Conservation (phyloP, 2,113 vertebrate species). For the Stigmatopora argus region DNA sequence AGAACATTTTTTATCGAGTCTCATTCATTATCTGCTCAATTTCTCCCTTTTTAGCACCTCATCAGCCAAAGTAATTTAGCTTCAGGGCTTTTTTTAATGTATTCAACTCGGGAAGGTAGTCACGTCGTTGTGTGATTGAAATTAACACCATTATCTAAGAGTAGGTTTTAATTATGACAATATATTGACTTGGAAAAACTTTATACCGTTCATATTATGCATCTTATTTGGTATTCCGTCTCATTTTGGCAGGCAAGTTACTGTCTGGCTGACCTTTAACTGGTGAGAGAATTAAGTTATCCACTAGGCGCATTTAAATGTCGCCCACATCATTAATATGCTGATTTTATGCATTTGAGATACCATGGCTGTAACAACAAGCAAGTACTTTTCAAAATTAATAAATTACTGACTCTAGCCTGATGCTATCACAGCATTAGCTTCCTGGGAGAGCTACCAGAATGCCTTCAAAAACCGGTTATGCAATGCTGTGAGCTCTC, state of each 20-base stretch:
- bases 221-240: constrained; percentile 38
- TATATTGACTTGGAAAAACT: background rate
- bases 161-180: background rate
- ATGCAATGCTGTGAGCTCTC: no score
- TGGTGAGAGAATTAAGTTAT: constrained; percentile 46
- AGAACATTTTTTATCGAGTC: constrained; percentile 54
- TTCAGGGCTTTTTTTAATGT: constrained; percentile 59
- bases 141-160: background rate
- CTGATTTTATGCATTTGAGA: constrained; percentile 36
- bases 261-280: constrained; percentile 62
- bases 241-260: constrained; percentile 33
- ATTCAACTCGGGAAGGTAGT: constrained; percentile 50
- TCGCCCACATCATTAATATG: constrained; percentile 59
- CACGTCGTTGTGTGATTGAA: constrained; percentile 22
- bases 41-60: constrained; percentile 66
- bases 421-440: no score
- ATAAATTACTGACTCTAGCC: no score
- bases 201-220: background rate
- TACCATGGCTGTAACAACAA: constrained; percentile 36
- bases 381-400: constrained; percentile 30
- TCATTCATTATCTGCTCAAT: constrained; percentile 67
- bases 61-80: constrained; percentile 59
- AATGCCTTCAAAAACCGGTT: no score
- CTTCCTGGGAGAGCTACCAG: no score
- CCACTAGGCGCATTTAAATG: constrained; percentile 54